Percentiles rank a stretch among this genome's conserved stretches.
These are phyloP conservation scores for Phenacoccus solenopsis DNA, from an alignment of 1,140 invertebrate species.

Conservation along the genomic window DNA sequence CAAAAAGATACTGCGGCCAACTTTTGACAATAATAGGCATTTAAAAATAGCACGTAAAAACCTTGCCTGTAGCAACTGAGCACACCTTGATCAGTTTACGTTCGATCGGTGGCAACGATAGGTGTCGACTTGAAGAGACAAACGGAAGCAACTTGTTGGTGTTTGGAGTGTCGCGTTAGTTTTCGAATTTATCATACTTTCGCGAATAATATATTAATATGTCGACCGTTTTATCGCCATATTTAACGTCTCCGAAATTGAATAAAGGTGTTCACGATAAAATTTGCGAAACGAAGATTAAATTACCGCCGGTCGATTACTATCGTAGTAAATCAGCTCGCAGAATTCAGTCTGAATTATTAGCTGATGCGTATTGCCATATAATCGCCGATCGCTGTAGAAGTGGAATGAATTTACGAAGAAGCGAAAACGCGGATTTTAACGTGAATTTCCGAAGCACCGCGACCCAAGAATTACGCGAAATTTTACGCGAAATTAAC, in stretches of 20 bases:
- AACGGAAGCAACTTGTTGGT: neutral
- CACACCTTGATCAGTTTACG: constrained; percentile 8
- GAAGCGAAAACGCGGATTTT: neutral
- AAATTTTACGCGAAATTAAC: neutral
- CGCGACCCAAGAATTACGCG: neutral
- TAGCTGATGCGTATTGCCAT: constrained; percentile 22
- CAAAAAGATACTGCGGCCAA: neutral
- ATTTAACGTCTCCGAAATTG: neutral
- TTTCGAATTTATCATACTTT: neutral
- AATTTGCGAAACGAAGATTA: neutral
- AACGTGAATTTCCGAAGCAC: neutral
- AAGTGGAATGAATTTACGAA: neutral
- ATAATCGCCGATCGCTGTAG: constrained; percentile 11
- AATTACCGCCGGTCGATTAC: neutral
- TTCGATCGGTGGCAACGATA: neutral
- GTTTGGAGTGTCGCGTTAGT: neutral
- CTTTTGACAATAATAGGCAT: constrained; percentile 12
- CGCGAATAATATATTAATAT: neutral
- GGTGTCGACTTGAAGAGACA: neutral
- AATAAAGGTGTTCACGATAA: neutral
- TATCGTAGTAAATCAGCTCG: constrained; percentile 15
- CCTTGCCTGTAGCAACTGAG: neutral
- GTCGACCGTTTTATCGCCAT: neutral
- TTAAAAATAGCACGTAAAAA: constrained; percentile 8
- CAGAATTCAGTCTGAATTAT: constrained; percentile 21